Evolutionary conservation across 2,797 vertebrate genomes (phyloP), one percentile per base, ranked within the genome.

Genomic region (Valencia hispanica): DNA sequence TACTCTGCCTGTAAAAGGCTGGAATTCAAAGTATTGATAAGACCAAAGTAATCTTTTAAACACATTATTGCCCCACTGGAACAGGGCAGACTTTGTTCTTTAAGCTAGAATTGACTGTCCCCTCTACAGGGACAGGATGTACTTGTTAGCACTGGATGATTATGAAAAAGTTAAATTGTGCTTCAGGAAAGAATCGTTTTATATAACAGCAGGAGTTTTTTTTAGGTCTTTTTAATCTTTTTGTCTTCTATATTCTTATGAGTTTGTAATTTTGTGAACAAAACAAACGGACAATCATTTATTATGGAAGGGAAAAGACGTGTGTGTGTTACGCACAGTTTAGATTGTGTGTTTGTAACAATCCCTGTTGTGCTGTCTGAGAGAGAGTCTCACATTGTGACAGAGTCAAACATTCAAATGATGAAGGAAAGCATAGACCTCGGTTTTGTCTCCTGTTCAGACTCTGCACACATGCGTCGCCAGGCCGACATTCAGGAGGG

Each of bases 401-500:
- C 27, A 14, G 15, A 70, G 47, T 70, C 65, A 43, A n/a, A 66
- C 65, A 68, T 27, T 43, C 36, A 39, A 39, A 66, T 39, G 7
- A n/a, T 25, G 25, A 12, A 2, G 8, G 25, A 41, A 41, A 39
- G 32, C 68, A 18, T 18, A 22, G 7, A 34, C 68, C 41, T 32
- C 27, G 5, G 18, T 68, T 50, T 41, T 48, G 20, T 36, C 10
- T 30, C 50, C 68, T 78, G 50, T 48, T 30, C 1, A 34, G 32
- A 72, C n/a, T 69, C 8, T 22, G 63, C 55, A 41, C 17, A 22
- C 73, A 59, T 76, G 15, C 30, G 25, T 77, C 85, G 55, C 79
- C 48, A 74, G 76, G 47, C 39, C 59, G 63, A 45, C n/a, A 25
- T 59, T 79, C 75, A 79, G 72, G 43, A n/a, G 79, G 73, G 73